Evolutionary conservation across 2,113 vertebrate species (phyloP).

Genomic region (Pelecanus crispus): DNA sequence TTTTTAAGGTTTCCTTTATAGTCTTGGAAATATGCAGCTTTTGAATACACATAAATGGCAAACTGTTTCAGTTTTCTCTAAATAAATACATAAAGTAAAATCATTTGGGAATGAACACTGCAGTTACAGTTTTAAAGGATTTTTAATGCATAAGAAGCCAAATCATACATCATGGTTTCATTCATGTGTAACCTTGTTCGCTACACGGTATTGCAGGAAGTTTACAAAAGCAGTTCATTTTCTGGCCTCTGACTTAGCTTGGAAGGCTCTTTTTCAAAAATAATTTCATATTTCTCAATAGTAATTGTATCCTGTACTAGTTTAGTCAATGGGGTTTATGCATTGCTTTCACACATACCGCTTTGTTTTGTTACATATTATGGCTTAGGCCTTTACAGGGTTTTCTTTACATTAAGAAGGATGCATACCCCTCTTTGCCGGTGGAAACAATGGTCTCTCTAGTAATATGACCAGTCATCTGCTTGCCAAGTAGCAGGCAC

Average conservation of each 20-base stretch:
- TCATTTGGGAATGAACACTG: background rate
- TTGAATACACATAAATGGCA: background rate
- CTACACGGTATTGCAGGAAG: background rate
- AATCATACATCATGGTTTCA: background rate
- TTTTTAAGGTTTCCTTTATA: background rate
- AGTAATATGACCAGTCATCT: background rate
- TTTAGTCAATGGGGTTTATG: background rate
- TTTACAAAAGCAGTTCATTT: background rate
- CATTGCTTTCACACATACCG: background rate
- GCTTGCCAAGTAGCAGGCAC: background rate
- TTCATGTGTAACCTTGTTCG: background rate
- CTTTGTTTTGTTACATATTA: background rate
- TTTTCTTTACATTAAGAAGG: background rate
- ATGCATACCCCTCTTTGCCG: background rate
- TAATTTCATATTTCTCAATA: background rate
- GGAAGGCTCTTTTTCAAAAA: background rate
- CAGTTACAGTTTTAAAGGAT: background rate
- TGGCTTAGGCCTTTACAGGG: background rate
- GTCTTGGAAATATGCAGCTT: background rate
- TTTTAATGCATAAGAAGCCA: background rate
- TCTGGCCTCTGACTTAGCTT: background rate
- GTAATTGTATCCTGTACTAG: background rate
- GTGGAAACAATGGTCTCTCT: background rate
- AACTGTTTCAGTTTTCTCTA: conserved; percentile 15
- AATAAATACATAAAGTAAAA: conserved; percentile 7